Evolutionary conservation across 2,888 invertebrate genomes (phyloP), one percentile per base, ranked within the genome.

Genomic region (Hyposoter didymator): DNA sequence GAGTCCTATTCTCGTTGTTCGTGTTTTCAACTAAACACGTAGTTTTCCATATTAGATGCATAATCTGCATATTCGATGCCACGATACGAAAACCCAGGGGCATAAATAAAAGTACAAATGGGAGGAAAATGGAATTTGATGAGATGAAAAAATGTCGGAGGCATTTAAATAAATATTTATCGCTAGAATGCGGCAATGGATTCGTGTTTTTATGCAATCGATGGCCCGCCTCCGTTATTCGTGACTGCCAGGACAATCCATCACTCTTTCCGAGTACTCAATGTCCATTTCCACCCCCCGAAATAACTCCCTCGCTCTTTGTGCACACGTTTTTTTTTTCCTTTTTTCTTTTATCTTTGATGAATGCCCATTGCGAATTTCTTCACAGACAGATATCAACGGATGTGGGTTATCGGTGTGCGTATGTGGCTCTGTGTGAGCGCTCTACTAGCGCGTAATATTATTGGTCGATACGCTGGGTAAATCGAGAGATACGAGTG

Each of bases 241-340:
- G 52, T 64, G 72, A 78, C 70, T 76, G 82, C 64, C 62, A 70
- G 64, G 32, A 70, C 70, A 70, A 82, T 81, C 66, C 67, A 66
- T 81, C 81, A 81, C 55, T 81, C 74, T 55, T 74, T 43, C 45
- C 32, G 45, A 74, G 55, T 76, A 82, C 76, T 82, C 82, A 78
- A 82, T 82, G 82, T 82, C 76, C 76, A 72, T 82, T 82, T 64
- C 70, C 49, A 22, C 35, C 81, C 17, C 12, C 43, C 74, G 45
- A 47, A 55, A 67, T 39, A 64, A 17, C 55, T 43, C 43, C 32
- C 67, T n/a, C 67, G 74, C 67, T 67, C 67, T 67, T 43, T 55
- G 43, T 67, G 14, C 12, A 19, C 22, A 67, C 22, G 17, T 62
- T 55, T 74, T 78, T 66, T 55, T 72, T 67, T 78, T 62, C 45